Base-by-base conservation (phyloP, 2,797 vertebrate genomes). In the Eulemur coronatus region DNA sequence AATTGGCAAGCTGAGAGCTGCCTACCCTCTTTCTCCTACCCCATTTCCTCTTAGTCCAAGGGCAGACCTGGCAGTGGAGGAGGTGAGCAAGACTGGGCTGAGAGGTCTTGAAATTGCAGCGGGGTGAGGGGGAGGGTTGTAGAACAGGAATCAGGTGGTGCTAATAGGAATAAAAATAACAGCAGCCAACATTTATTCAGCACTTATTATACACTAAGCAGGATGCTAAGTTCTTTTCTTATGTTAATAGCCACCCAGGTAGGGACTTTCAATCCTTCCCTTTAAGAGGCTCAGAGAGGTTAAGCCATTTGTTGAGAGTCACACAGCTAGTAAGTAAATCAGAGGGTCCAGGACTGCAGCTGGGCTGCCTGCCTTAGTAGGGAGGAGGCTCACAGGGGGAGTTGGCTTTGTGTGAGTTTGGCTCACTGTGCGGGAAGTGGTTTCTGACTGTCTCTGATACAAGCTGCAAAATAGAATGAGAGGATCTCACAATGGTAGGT, bases 211-310 rank as follows among this genome's bases (percentile, higher is more conserved):
- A n/a, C 52, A 33, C 28, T n/a, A 3, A 26, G 20, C 7, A 2
- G 7, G 35, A 12, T 38, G 22, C 7, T 11, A 52, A 30, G 30
- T 50, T 82, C 67, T 84, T 88, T 80, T 59, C 15, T 55, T 26
- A 82, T 2, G n/a, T 57, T 46, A 46, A 28, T 3, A 46, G 8
- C 18, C 9, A 24, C 50, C 0, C 4, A 24, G 50, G 20, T 5
- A 35, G 70, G 43, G 82, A 41, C 4, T 59, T 84, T 17, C 18
- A 18, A 5, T 28, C 35, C 7, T 67, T 61, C 33, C n/a, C 33
- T 84, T 87, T 93, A 89, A 89, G 57, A 78, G 69, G 38, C 59
- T 38, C 80, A 70, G 93, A 90, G 65, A 88, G 33, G 70, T 43
- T 79, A n/a, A 73, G 38, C 7, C 15, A 10, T 35, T 82, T 15